Evolutionary conservation across 2,113 vertebrate genomes (phyloP), one percentile per base, ranked within the genome.

Genomic region (Syrrhaptes paradoxus): DNA sequence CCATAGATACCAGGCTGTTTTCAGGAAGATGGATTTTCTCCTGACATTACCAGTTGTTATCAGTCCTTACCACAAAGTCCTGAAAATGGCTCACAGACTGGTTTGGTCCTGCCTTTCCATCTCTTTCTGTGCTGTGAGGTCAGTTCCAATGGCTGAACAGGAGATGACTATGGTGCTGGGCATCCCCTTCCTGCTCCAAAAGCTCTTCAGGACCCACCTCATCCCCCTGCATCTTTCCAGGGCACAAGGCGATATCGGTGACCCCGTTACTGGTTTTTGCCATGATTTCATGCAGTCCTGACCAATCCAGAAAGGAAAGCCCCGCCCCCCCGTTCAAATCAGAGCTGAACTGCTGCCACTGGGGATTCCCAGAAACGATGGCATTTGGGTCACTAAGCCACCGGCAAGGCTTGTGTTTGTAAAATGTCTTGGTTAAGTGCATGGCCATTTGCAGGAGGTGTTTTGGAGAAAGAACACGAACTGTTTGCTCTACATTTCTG

Each of bases 191-290:
- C 25, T 21, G 20, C 52, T 51, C 54, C 7, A 9, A 34, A 79
- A 70, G 5, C 36, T 80, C 24, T 65, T 72, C 34, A 48, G 54
- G 66, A 72, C 32, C 19, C 57, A 52, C 20, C 4, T 79, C 9
- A 2, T 22, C 32, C 36, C 17, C 3, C 9, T 1, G 0, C 2
- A 1, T 8, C 38, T 29, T 67, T 81, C n/a, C 6, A 41, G 41
- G 41, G 41, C 29, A 38, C 32, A 55, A 84, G 36, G 10, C 2
- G 4, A 22, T 32, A 11, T 31, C 22, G 34, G 7, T 36, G 38
- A 34, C 13, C 28, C 57, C 62, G 41, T 28, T 51, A 8, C 15
- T 32, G 19, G 1, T 19, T 49, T 61, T 51, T 22, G 7, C 20
- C 2, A 2, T 10, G 22, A 55, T 75, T 85, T 77, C 1, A 0